phyloP scores from a whole-genome alignment of 2,888 invertebrate genomes.

The Actias luna region DNA sequence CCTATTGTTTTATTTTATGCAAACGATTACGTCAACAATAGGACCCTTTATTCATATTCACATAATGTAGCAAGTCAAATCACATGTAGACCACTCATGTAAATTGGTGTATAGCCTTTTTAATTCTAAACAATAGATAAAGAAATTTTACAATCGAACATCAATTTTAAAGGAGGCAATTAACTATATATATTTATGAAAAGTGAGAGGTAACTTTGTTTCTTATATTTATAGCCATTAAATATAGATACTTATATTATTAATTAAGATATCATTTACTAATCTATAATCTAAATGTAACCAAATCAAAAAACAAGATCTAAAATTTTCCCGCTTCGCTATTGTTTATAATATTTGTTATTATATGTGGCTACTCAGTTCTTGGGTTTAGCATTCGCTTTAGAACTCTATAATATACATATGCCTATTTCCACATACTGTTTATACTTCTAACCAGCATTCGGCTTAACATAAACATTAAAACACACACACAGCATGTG shows the following conservation, averaged over 20 bases:
- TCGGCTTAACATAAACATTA: slow-evolving; percentile 30
- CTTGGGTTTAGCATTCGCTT: background rate
- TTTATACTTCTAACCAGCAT: slow-evolving; percentile 20
- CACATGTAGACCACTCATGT: background rate
- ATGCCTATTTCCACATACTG: slow-evolving; percentile 5
- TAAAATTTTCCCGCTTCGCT: background rate
- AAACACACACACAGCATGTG: slow-evolving; percentile 22
- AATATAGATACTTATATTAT: too few species aligned
- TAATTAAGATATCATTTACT: too few species aligned
- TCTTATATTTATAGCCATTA: too few species aligned
- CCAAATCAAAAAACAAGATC: background rate
- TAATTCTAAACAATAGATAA: background rate
- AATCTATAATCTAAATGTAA: background rate
- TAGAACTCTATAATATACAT: background rate
- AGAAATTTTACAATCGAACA: background rate
- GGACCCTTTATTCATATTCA: background rate
- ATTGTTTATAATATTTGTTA: background rate
- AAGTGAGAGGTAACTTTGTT: too few species aligned
- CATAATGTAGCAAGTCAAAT: background rate
- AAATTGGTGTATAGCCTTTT: background rate
- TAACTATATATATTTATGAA: too few species aligned
- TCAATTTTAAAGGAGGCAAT: background rate
- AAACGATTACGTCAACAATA: background rate
- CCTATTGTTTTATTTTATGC: background rate
- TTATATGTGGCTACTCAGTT: background rate